phyloP scores from a whole-genome alignment of 2,888 invertebrate genomes.

The Eutolmus rufibarbis region DNA sequence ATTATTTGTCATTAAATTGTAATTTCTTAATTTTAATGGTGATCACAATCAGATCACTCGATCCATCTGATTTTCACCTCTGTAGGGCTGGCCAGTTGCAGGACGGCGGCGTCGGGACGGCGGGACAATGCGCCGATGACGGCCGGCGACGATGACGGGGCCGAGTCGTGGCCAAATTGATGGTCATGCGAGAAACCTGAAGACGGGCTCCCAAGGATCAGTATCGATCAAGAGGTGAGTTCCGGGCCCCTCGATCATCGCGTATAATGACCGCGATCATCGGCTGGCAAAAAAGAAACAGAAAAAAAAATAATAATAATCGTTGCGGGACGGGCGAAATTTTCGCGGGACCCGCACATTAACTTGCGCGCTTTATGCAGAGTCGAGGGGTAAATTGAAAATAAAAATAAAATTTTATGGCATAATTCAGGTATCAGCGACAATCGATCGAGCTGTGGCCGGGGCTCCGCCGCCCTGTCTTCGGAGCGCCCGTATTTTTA shows the following conservation, averaged over 20 bases:
- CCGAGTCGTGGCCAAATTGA: constrained; percentile 1
- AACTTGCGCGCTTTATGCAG: constrained; percentile 1
- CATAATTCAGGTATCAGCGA: constrained; percentile 36
- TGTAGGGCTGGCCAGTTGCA: background rate
- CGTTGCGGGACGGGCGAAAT: constrained; percentile 15
- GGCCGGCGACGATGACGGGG: background rate
- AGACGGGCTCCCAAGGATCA: constrained; percentile 22
- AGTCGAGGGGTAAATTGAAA: constrained; percentile 43
- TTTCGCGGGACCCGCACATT: background rate
- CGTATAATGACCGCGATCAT: constrained; percentile 26
- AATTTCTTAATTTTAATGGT: constrained; percentile 45
- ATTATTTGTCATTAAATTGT: constrained; percentile 46
- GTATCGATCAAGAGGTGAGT: constrained; percentile 21
- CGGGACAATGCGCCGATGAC: background rate
- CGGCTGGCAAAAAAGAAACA: background rate
- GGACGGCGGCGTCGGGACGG: background rate
- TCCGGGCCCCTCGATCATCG: constrained; percentile 8
- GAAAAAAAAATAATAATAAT: background rate
- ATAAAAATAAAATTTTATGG: constrained; percentile 46
- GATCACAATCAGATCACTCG: constrained; percentile 39
- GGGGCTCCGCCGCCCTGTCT: background rate
- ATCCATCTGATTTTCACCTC: constrained; percentile 42
- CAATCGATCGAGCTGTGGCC: background rate
- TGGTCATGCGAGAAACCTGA: constrained; percentile 18
- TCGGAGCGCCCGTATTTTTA: background rate